Base-by-base conservation (phyloP, 2,888 invertebrate species). In the Rutpela maculata region DNA sequence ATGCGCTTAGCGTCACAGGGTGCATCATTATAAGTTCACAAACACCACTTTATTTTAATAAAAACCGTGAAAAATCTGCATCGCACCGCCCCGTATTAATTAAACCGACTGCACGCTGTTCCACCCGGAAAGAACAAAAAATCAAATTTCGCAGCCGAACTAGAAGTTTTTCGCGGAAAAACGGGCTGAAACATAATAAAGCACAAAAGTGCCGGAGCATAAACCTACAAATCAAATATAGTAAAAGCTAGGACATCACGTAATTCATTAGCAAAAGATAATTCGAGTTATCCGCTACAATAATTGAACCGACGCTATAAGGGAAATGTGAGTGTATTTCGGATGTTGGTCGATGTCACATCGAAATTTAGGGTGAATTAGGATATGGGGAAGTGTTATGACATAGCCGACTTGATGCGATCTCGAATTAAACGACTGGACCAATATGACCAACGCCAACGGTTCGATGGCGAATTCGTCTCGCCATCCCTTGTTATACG, bases 251-350 rank as follows among this genome's bases (percentile, higher is more conserved):
- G 74, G 77, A 75, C 76, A 76, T 82, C 82, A 84, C 83, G 84
- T 83, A 84, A 82, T 84, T 84, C 82, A 83, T 84, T 83, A 84
- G 78, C 75, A 79, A 79, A 80, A 80, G 79, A 81, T 83, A 83
- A 84, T 83, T 82, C 79, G 79, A 68, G 78, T 80, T 80, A 83
- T 83, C 82, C 81, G 83, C 77, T 77, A 79, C 81, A 82, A 83
- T 85, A 85, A 85, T 84, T 84, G 83, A 70, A 68, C 63, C 38
- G 74, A 65, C 69, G 63, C 59, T 74, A 71, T 67, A 70, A 78
- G 73, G 79, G 79, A 77, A 81, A 79, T 75, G 76, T 65, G 69
- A 77, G 68, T 73, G 78, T 81, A 75, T 79, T 74, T 74, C 78
- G 81, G 78, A 74, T 69, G 75, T 73, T 66, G 75, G 68, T 68